Evolutionary conservation across 2,113 vertebrate species (phyloP), one percentile per base, ranked within the genome.

Genomic region (Sinocyclocheilus anophthalmus): DNA sequence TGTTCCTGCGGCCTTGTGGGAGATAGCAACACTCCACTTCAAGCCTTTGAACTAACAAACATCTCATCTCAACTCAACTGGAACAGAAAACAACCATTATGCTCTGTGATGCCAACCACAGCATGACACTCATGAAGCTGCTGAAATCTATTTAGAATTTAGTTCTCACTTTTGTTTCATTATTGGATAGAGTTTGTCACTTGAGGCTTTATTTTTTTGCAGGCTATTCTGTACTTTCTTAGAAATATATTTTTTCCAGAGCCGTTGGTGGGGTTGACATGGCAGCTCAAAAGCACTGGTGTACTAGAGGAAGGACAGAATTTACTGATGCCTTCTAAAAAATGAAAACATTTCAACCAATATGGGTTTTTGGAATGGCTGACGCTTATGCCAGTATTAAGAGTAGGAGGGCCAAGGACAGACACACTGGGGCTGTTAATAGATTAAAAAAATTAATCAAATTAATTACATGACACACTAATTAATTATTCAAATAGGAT

Each of bases 21-120:
- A 88, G 88, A 88, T 65, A 84, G 84, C 84, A 84, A 90, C 92
- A 91, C 92, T 89, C 88, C 83, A 86, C 88, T 84, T 90, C 24
- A 93, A 45, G 90, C 91, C 92, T 93, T 87, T 93, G 90, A 93
- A 93, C 90, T 91, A 92, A 93, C 90, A 93, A 93, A 93, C 80
- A 84, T 91, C 90, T 89, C 88, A 85, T 90, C 92, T 88, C 75
- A 84, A 87, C 88, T 80, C 67, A 67, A 88, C 86, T 20, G n/a
- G 26, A 84, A 88, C 53, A 73, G 73, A 89, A 90, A 92, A 92
- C 91, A 87, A 87, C 92, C 92, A 92, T 91, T 88, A 91, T 93
- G 92, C 91, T 89, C 90, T 94, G 93, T 95, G 94, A 93, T 94
- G 94, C 89, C 1, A 57, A 80, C 6, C 91, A 10, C 94, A 91